Evolutionary conservation across 92 coral and sea anemone species (phyloP).

Genomic region (Epizoanthus stellaris): DNA sequence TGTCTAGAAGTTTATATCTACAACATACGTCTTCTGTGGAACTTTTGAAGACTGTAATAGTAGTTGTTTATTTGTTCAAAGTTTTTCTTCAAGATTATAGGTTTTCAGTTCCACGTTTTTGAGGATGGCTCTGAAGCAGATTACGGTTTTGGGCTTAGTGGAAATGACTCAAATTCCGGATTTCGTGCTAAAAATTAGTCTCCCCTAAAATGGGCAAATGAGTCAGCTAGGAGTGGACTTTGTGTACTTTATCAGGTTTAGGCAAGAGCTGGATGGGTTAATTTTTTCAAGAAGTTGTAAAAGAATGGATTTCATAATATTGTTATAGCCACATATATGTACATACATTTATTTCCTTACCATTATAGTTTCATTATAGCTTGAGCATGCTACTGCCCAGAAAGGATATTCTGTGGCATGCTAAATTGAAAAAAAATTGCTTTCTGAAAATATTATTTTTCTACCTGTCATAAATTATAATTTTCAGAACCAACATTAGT

Average conservation of each 20-base stretch:
- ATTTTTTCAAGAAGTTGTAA: neutral
- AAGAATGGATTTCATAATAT: neutral
- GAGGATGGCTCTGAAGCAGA: neutral
- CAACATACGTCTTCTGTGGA: neutral
- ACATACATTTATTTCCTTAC: too few relatives aligned
- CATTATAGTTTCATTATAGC: too few relatives aligned
- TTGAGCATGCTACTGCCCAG: too few relatives aligned
- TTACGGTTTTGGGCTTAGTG: neutral
- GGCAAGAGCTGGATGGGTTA: neutral
- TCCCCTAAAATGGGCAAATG: conserved; percentile 12
- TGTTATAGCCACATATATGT: too few relatives aligned
- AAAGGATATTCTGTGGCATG: too few relatives aligned
- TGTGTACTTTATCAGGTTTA: conserved; percentile 9
- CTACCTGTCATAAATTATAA: too few relatives aligned
- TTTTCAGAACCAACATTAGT: too few relatives aligned
- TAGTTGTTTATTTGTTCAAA: neutral
- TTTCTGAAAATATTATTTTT: too few relatives aligned
- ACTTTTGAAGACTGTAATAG: neutral
- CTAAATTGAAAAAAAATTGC: too few relatives aligned
- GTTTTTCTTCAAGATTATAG: neutral
- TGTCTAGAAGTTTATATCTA: conserved; percentile 5
- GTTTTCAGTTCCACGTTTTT: conserved; percentile 8
- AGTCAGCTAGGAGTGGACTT: neutral
- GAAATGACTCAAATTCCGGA: conserved; percentile 25
- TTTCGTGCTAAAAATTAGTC: neutral